Conservation (phyloP, 2,888 invertebrate species). For the Tribolium freemani region DNA sequence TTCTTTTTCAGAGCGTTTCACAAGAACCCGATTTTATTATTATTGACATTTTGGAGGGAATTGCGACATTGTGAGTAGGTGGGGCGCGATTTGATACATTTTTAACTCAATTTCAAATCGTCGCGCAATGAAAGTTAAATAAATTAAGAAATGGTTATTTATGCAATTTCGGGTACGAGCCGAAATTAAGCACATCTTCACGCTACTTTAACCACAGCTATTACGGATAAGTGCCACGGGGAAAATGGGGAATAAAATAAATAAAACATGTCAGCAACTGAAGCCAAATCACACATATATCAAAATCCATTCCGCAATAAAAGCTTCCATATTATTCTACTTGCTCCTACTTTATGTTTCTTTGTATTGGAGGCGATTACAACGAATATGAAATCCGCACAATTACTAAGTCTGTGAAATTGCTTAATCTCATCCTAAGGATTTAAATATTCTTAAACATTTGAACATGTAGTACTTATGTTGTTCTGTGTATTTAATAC, state of each 20-base stretch:
- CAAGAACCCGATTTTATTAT: constrained; percentile 37
- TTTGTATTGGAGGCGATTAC: no score
- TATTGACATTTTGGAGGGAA: constrained; percentile 27
- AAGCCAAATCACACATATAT: constrained; percentile 1
- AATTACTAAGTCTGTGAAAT: no score
- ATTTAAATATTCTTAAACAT: no score
- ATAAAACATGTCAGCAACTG: not conserved
- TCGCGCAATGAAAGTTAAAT: no score
- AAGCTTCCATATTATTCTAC: not conserved
- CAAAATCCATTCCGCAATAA: constrained; percentile 3
- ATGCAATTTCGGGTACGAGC: not conserved
- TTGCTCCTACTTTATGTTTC: not conserved
- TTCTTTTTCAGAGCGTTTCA: constrained; percentile 35
- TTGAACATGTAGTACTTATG: no score
- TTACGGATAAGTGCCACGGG: not conserved
- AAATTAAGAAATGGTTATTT: no score
- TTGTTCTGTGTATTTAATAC: no score
- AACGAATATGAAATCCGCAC: no score
- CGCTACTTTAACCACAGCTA: not conserved
- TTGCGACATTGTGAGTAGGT: constrained; percentile 7
- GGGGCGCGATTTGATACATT: not conserved
- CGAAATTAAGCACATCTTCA: not conserved
- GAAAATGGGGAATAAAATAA: constrained; percentile 3
- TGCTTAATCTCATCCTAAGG: no score
- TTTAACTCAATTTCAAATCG: not conserved